Conservation (phyloP, 2,888 invertebrate genomes). For the Kuschelorhynchus macadamiae region DNA sequence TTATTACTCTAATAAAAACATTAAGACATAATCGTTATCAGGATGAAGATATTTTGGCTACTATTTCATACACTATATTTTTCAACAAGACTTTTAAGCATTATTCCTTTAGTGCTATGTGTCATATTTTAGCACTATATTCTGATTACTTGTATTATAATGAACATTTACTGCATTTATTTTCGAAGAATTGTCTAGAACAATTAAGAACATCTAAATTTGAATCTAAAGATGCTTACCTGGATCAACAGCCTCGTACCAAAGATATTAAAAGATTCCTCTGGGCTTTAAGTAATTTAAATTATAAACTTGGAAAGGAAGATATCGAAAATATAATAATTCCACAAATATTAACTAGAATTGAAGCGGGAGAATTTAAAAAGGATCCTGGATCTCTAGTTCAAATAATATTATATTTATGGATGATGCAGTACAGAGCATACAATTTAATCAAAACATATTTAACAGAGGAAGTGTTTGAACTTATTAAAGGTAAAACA, state of each 20-base stretch:
- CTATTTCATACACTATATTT: slow-evolving; percentile 64
- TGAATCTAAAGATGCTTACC: slow-evolving; percentile 51
- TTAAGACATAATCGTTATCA: slow-evolving; percentile 65
- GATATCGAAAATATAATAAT: slow-evolving; percentile 61
- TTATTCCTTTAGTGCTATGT: slow-evolving; percentile 64
- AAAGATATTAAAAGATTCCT: slow-evolving; percentile 69
- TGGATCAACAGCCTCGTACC: slow-evolving; percentile 58
- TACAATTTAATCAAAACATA: slow-evolving; percentile 60
- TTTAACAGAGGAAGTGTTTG: slow-evolving; percentile 54
- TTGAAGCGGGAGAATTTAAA: slow-evolving; percentile 57
- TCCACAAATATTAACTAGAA: slow-evolving; percentile 59
- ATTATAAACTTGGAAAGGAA: slow-evolving; percentile 57
- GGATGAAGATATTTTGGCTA: slow-evolving; percentile 63
- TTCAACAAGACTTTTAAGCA: slow-evolving; percentile 62
- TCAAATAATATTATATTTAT: slow-evolving; percentile 66
- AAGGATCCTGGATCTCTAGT: slow-evolving; percentile 59
- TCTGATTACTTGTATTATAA: slow-evolving; percentile 66
- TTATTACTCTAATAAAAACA: slow-evolving; percentile 67
- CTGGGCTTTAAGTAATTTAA: slow-evolving; percentile 65
- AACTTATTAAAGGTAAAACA: slow-evolving; percentile 54
- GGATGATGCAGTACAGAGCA: slow-evolving; percentile 66
- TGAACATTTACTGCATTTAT: slow-evolving; percentile 59
- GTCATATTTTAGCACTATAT: slow-evolving; percentile 68
- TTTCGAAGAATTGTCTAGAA: slow-evolving; percentile 60
- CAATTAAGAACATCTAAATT: slow-evolving; percentile 56